phyloP scores from a whole-genome alignment of 2,797 vertebrate genomes.

The Muraenolepis orangiensis region DNA sequence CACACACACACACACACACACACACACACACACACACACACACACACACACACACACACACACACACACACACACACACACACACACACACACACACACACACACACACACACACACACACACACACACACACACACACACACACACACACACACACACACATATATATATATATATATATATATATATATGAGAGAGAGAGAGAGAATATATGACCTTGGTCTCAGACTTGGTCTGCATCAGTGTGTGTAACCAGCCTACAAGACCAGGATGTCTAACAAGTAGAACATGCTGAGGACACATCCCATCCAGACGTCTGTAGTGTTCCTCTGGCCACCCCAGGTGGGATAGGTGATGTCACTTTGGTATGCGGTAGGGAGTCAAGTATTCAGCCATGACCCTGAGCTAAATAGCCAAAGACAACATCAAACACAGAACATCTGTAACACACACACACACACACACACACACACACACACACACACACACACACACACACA shows the following conservation, averaged over 20 bases:
- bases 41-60: too few species aligned
- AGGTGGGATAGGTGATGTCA: neutral
- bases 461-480: neutral
- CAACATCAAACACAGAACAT: neutral
- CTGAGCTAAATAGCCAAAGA: neutral
- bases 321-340: neutral
- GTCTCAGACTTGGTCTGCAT: neutral
- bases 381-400: neutral
- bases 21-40: too few species aligned
- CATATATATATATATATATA: too few species aligned
- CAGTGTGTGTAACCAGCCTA: neutral
- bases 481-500: neutral
- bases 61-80: too few species aligned
- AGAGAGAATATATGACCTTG: conserved; percentile 14
- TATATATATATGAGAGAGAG: too few species aligned
- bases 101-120: too few species aligned
- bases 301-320: neutral
- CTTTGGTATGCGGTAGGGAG: neutral
- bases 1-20: too few species aligned
- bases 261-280: neutral
- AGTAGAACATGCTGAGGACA: neutral
- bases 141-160: too few species aligned
- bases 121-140: too few species aligned
- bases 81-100: too few species aligned
- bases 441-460: neutral